phyloP scores from a whole-genome alignment of 2,113 vertebrate genomes.

The Scortum barcoo region DNA sequence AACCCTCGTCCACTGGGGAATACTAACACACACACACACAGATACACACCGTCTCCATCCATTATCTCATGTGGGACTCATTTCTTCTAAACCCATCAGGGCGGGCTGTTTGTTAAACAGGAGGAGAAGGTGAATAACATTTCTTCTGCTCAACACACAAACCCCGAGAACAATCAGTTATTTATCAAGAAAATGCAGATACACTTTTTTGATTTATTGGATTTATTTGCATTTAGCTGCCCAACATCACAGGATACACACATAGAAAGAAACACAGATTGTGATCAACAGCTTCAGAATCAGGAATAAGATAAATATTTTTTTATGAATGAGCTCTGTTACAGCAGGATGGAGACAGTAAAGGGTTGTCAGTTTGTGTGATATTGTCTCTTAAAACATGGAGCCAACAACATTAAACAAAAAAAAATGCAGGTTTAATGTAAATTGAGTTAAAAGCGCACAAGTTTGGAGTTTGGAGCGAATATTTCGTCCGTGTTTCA shows the following conservation, averaged over 20 bases:
- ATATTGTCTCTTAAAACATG: too few relatives aligned
- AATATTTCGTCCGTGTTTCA: background rate
- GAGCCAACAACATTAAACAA: background rate
- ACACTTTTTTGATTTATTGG: constrained; percentile 3
- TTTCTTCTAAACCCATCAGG: constrained; percentile 49
- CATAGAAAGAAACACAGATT: background rate
- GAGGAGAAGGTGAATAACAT: constrained; percentile 23
- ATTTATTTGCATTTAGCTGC: constrained; percentile 39
- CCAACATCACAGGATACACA: background rate
- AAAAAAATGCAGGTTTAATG: background rate
- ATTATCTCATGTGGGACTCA: constrained; percentile 50
- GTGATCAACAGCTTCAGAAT: background rate
- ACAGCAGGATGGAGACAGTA: background rate
- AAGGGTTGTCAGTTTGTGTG: background rate
- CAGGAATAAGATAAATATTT: background rate
- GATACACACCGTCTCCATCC: constrained; percentile 52
- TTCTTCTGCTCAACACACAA: constrained; percentile 16
- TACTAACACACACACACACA: constrained; percentile 22
- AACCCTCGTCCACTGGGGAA: constrained; percentile 1
- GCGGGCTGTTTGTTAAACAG: constrained; percentile 48
- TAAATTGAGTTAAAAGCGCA: constrained; percentile 15
- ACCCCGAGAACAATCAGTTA: background rate
- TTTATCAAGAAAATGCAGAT: constrained; percentile 20
- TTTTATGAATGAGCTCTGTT: background rate
- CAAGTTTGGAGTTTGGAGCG: background rate